A percentile compares a stretch with the other conserved stretches of the same genome.
Evolutionary conservation across 2,113 vertebrate genomes (phyloP).

Genomic region (Orcinus orca): DNA sequence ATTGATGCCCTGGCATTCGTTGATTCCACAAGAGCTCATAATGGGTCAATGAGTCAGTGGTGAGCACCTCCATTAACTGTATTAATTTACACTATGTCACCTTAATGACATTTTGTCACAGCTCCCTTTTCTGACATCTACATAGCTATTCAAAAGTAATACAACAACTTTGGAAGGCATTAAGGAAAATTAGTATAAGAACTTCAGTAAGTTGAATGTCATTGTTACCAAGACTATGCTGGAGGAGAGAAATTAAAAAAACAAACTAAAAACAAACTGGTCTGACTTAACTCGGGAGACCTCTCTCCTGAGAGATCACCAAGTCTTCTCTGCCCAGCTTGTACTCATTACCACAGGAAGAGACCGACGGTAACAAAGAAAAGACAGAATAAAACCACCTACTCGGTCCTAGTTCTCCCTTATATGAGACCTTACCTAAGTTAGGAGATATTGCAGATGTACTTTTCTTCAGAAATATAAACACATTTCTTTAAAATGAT

Average conservation of each 20-base stretch:
- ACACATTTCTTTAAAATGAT: constrained; percentile 57
- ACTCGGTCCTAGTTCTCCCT: constrained; percentile 74
- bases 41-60: constrained; percentile 93
- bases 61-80: constrained; percentile 84
- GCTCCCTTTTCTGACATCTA: constrained; percentile 86
- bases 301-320: constrained; percentile 87
- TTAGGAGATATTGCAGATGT: constrained; percentile 36
- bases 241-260: constrained; percentile 38
- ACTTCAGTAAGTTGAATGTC: constrained; percentile 75
- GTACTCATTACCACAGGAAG: constrained; percentile 85
- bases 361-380: constrained; percentile 85
- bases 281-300: constrained; percentile 83
- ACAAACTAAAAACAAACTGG: constrained; percentile 74
- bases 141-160: constrained; percentile 84
- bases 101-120: constrained; percentile 91
- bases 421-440: constrained; percentile 9
- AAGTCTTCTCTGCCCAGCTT: constrained; percentile 83
- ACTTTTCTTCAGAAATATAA: constrained; percentile 46
- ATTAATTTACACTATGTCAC: constrained; percentile 90
- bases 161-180: constrained; percentile 82
- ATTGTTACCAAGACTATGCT: constrained; percentile 49
- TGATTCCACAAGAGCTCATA: constrained; percentile 91
- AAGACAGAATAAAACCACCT: constrained; percentile 84
- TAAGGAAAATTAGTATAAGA: constrained; percentile 78
- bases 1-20: constrained; percentile 90